Evolutionary conservation across 2,113 vertebrate genomes (phyloP).

Genomic region (Spilogale gracilis): DNA sequence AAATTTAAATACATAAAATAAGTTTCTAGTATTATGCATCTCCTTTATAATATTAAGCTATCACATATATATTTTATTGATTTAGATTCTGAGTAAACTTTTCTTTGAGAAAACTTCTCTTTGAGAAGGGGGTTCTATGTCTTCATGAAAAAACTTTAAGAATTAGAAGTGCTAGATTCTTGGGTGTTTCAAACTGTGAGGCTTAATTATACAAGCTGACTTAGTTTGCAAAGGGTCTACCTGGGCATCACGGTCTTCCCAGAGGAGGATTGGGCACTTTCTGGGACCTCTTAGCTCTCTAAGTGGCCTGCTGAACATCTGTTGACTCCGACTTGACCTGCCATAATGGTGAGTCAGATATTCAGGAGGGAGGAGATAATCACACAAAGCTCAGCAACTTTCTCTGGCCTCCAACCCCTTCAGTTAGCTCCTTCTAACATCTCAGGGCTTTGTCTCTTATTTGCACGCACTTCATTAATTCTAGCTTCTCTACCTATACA

Average conservation of each 20-base stretch:
- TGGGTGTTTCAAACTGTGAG: conserved; percentile 22
- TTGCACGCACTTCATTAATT: neutral
- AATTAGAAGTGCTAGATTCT: neutral
- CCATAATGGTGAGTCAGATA: neutral
- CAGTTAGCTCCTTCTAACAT: neutral
- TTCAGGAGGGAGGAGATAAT: neutral
- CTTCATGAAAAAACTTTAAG: neutral
- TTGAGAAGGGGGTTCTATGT: neutral
- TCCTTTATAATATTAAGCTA: conserved; percentile 5
- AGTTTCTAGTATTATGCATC: neutral
- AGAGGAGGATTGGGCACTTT: neutral
- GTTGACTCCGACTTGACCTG: neutral
- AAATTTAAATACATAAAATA: conserved; percentile 29
- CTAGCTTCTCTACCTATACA: neutral
- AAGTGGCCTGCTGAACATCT: neutral
- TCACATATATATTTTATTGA: neutral
- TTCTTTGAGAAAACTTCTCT: conserved; percentile 25
- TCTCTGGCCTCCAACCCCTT: neutral
- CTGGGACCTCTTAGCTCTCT: neutral
- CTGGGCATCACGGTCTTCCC: neutral
- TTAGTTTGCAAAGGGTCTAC: neutral
- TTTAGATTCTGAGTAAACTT: conserved; percentile 20
- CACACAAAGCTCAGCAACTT: neutral
- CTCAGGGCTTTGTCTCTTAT: neutral
- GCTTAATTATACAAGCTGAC: neutral